phyloP scores from a whole-genome alignment of 2,888 invertebrate genomes.

The Melieria crassipennis region DNA sequence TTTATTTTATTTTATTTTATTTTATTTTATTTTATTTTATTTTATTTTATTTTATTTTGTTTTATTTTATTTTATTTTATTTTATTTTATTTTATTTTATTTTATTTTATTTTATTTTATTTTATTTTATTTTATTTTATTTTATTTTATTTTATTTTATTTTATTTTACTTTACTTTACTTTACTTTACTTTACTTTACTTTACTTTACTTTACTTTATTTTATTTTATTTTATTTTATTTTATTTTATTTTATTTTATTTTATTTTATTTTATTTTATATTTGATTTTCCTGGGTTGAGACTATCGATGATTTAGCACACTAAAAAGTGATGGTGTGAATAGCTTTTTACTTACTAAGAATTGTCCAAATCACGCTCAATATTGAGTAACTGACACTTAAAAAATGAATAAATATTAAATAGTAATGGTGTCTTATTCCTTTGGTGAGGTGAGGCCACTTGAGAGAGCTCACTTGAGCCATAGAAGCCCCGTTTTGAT shows the following conservation, averaged over 20 bases:
- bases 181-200: not conserved
- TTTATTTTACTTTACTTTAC: not conserved
- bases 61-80: slow-evolving; percentile 1
- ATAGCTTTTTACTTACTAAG: no score
- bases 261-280: slow-evolving; percentile 1
- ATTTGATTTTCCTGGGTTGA: not conserved
- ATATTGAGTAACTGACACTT: no score
- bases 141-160: slow-evolving; percentile 1
- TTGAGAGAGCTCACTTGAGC: no score
- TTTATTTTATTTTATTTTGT: not conserved
- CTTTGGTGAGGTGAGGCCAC: no score
- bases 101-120: slow-evolving; percentile 3
- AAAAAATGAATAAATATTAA: no score
- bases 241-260: slow-evolving; percentile 1
- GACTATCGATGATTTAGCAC: no score
- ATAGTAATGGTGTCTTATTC: no score
- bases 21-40: slow-evolving; percentile 1
- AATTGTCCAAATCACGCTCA: no score
- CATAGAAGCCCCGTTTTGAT: no score
- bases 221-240: slow-evolving; percentile 3
- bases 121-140: slow-evolving; percentile 1
- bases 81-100: slow-evolving; percentile 7
- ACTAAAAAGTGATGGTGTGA: no score
- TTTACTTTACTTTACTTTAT: not conserved
- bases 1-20: slow-evolving; percentile 4